Base-by-base conservation (phyloP, 1,140 invertebrate species). In the Drosophila navojoa region DNA sequence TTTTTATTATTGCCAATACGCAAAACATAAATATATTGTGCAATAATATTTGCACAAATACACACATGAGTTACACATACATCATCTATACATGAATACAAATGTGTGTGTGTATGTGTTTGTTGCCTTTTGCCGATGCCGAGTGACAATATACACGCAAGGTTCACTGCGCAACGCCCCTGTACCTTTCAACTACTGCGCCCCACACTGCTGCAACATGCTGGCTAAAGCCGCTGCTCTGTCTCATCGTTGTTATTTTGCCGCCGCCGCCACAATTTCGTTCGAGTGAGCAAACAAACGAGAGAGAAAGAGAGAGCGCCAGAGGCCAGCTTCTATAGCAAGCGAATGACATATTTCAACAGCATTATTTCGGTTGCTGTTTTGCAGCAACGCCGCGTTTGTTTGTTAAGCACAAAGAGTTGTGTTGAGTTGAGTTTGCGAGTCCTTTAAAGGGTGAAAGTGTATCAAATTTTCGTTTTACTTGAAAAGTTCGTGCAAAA, bases 401-500 rank as follows among this genome's bases (percentile, higher is more conserved):
- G 57, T 59, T 59, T 59, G 57, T 19, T 47, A 47, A 72, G 61
- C 73, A 49, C 68, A 54, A 44, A 57, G 44, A 50, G 45, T 57
- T 73, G 32, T 10, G 32, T 35, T 38, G 35, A 38, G 35, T 29
- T 29, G 35, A 11, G 35, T 38, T 38, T 38, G 53, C 45, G 59
- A 72, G 60, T 70, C 72, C 84, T 89, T 87, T 87, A 87, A 87
- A 87, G 82, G 84, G 82, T 82, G 82, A 87, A 86, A 87, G 82
- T 87, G 66, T 71, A 71, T 59, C 35, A 44, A 47, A 59, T 60
- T 72, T 67, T 32, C 63, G 45, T 13, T 49, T 19, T 38, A 59
- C 63, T 67, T 64, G 61, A 57, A 69, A 69, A 75, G 47, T 75
- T 75, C 15, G 53, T 71, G 52, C 50, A 25, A 29, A 64, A 35